phyloP scores from a whole-genome alignment of 2,113 vertebrate species.

The Crotophaga sulcirostris region DNA sequence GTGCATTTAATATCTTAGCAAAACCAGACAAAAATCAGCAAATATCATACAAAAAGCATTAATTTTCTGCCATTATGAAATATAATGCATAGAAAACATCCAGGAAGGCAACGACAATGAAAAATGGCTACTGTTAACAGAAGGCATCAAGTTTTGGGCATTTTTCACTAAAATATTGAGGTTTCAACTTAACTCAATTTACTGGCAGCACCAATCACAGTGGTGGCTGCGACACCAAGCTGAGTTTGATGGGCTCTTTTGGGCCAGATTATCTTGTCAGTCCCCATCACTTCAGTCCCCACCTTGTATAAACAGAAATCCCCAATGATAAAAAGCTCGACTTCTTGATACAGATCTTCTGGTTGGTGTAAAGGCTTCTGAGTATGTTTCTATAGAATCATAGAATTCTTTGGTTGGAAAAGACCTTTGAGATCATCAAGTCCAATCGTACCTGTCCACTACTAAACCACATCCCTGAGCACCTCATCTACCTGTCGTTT shows the following conservation, averaged over 20 bases:
- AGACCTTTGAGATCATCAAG: too few species aligned
- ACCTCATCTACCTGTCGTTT: too few species aligned
- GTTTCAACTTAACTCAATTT: background rate
- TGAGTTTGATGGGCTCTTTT: background rate
- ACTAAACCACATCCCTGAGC: too few species aligned
- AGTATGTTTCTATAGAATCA: background rate
- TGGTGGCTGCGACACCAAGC: too few species aligned
- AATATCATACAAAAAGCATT: background rate
- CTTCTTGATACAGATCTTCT: background rate
- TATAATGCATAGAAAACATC: background rate
- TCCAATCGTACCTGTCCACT: too few species aligned
- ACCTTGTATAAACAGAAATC: background rate
- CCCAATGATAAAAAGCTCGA: background rate
- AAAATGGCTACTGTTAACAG: background rate
- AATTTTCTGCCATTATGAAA: background rate
- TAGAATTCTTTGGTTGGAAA: too few species aligned
- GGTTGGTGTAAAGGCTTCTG: background rate
- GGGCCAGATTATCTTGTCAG: background rate
- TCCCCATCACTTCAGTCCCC: background rate
- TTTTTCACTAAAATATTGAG: background rate
- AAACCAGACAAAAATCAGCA: background rate
- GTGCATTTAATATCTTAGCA: background rate
- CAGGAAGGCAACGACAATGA: background rate
- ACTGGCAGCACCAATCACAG: background rate
- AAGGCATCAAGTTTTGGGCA: background rate